Conservation (phyloP, 2,113 vertebrate species). For the Halcyon senegalensis region DNA sequence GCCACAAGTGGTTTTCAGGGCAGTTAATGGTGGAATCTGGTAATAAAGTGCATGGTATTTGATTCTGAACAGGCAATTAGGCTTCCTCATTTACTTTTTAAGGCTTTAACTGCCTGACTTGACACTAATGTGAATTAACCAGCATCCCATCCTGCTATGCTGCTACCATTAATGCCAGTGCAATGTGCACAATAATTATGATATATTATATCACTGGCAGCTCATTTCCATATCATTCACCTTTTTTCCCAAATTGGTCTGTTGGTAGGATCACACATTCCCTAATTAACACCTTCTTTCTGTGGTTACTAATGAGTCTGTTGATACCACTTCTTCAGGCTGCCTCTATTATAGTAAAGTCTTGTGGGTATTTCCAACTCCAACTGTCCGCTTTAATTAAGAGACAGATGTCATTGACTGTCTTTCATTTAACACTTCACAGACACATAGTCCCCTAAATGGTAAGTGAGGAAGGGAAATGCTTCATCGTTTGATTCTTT, state of each 20-base stretch:
- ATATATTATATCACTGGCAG: constrained; percentile 68
- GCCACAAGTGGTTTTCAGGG: not conserved
- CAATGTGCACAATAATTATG: constrained; percentile 50
- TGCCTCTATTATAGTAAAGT: constrained; percentile 60
- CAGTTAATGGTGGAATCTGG: constrained; percentile 12
- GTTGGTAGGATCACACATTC: constrained; percentile 69
- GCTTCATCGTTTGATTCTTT: not conserved
- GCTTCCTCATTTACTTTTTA: constrained; percentile 42
- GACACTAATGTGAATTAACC: constrained; percentile 51
- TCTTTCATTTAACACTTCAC: constrained; percentile 7
- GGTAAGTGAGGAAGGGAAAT: not conserved
- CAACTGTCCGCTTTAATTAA: constrained; percentile 73
- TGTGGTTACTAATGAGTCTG: constrained; percentile 33
- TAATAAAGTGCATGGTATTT: constrained; percentile 43
- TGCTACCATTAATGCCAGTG: constrained; percentile 28
- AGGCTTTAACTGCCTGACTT: constrained; percentile 43
- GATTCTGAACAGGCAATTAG: constrained; percentile 50
- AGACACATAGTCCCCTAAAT: not conserved
- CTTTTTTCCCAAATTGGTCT: constrained; percentile 53
- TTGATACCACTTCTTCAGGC: constrained; percentile 33
- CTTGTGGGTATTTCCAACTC: constrained; percentile 49
- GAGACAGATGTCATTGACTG: constrained; percentile 70
- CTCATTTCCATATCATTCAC: constrained; percentile 73
- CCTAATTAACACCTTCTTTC: constrained; percentile 75
- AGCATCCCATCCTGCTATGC: constrained; percentile 6